Evolutionary conservation across 2,113 vertebrate species (phyloP).

Genomic region (Monopterus albus): DNA sequence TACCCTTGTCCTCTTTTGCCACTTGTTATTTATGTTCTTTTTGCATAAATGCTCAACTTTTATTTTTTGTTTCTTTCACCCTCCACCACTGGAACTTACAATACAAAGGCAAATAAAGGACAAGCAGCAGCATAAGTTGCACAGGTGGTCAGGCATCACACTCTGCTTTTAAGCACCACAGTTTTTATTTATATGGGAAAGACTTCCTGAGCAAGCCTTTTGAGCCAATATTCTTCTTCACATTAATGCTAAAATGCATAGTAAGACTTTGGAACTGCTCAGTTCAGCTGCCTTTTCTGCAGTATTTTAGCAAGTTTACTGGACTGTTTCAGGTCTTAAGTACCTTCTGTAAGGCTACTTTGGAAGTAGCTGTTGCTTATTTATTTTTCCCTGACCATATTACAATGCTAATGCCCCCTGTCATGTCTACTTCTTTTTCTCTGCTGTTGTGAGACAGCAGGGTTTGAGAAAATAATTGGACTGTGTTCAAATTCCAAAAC

Average conservation of each 20-base stretch:
- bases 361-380: constrained; percentile 3
- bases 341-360: constrained; percentile 10
- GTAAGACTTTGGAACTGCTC: background rate
- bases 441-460: constrained; percentile 20
- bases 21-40: constrained; percentile 28
- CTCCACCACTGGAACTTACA: background rate
- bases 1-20: constrained; percentile 30
- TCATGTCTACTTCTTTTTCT: constrained; percentile 1
- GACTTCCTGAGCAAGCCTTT: constrained; percentile 10
- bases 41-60: constrained; percentile 33
- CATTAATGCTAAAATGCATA: background rate
- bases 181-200: background rate
- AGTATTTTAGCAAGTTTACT: constrained; percentile 1
- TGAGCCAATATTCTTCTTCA: background rate
- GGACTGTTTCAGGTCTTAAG: background rate
- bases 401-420: background rate
- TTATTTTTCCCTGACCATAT: constrained; percentile 7
- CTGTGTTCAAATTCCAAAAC: constrained; percentile 45
- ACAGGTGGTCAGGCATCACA: constrained; percentile 1
- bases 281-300: background rate
- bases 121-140: background rate
- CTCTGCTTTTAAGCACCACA: constrained; percentile 14
- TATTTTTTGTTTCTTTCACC: constrained; percentile 12
- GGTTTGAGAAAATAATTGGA: constrained; percentile 51
- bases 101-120: constrained; percentile 46